Conservation (phyloP, 1,140 invertebrate species). For the Conus ventricosus region DNA sequence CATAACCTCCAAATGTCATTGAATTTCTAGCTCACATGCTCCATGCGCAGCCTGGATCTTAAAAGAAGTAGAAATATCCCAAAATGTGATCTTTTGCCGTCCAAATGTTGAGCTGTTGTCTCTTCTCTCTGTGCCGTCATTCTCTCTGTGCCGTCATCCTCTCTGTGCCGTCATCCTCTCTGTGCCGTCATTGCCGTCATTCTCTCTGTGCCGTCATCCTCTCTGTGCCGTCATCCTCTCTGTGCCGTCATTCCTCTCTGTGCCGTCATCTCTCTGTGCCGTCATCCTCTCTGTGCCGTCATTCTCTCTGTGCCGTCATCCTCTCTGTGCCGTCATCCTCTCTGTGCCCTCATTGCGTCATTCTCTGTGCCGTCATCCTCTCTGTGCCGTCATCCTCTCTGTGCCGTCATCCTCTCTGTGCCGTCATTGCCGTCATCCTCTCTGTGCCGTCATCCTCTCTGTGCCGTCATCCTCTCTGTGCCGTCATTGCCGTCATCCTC, state of each 20-base stretch:
- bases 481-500: no score
- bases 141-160: neutral
- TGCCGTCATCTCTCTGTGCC: no score
- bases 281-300: no score
- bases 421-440: neutral
- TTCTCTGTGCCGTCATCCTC: neutral
- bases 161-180: neutral
- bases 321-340: neutral
- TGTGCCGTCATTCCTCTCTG: no score
- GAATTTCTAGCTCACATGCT: no score
- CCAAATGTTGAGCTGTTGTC: no score
- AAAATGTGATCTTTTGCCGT: no score
- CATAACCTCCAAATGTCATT: no score
- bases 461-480: neutral
- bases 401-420: neutral
- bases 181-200: neutral
- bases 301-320: no score
- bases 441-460: neutral
- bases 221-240: no score
- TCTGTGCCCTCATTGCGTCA: neutral
- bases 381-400: neutral
- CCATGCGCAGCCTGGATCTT: no score
- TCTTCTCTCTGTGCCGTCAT: neutral
- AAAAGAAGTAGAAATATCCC: no score
- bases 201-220: neutral